These are phyloP conservation scores for Fistularia commersonii DNA, from an alignment of 2,797 vertebrate genomes.

Conservation along the genomic window DNA sequence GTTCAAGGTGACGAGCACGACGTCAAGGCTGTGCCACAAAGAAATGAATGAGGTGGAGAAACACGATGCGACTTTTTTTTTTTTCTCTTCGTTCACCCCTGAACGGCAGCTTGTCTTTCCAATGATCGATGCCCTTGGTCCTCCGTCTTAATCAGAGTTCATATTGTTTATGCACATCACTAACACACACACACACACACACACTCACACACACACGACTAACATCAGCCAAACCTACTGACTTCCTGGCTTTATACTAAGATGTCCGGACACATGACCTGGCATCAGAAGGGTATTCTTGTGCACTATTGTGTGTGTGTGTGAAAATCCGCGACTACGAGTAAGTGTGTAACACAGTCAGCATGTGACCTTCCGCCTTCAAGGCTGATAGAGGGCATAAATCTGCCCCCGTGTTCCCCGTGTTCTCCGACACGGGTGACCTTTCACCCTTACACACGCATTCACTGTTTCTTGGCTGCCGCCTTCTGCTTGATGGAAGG, in stretches of 20 bases:
- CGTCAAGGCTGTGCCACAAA: conserved; percentile 24
- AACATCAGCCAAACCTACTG: neutral
- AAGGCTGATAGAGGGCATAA: conserved; percentile 49
- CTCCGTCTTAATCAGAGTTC: conserved; percentile 51
- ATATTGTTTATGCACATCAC: conserved; percentile 8
- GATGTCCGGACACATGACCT: conserved; percentile 7
- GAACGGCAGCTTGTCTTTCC: conserved; percentile 26
- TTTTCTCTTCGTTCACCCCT: conserved; percentile 28
- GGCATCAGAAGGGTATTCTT: conserved; percentile 20
- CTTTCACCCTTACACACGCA: conserved; percentile 44
- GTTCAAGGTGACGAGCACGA: neutral
- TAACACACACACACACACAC: neutral
- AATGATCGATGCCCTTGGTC: conserved; percentile 40
- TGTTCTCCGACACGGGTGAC: conserved; percentile 38
- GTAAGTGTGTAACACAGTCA: conserved; percentile 60
- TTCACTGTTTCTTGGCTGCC: conserved; percentile 30
- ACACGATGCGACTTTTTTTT: conserved; percentile 35
- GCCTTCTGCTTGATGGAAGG: neutral
- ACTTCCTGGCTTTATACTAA: no score
- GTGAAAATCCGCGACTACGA: no score
- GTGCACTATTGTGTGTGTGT: neutral
- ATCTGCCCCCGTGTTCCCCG: conserved; percentile 48
- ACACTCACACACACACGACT: neutral
- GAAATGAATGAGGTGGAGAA: conserved; percentile 56
- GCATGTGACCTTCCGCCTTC: conserved; percentile 56